These are phyloP conservation scores for Ernsta delagoae DNA, from an alignment of 2,888 invertebrate species.

Conservation along the genomic window DNA sequence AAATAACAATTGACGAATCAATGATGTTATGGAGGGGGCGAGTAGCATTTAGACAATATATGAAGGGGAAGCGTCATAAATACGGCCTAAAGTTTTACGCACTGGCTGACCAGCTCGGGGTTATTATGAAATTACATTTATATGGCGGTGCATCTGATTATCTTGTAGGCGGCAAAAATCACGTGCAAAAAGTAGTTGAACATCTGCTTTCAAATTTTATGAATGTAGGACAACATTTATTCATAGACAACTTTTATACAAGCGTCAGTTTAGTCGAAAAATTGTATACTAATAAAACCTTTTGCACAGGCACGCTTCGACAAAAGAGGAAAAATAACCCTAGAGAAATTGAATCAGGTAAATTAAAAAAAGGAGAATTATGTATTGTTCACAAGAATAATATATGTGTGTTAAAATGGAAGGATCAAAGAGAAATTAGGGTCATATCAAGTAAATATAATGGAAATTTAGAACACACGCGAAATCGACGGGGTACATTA, in stretches of 20 bases:
- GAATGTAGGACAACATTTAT: slow-evolving; percentile 43
- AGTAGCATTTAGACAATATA: slow-evolving; percentile 41
- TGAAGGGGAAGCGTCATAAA: slow-evolving; percentile 42
- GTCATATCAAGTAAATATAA: slow-evolving; percentile 44
- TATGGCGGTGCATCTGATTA: slow-evolving; percentile 42
- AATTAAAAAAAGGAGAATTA: slow-evolving; percentile 40
- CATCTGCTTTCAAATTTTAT: slow-evolving; percentile 37
- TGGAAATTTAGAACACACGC: slow-evolving; percentile 41
- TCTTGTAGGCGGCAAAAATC: slow-evolving; percentile 42
- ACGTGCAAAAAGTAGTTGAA: slow-evolving; percentile 42
- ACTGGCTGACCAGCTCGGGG: slow-evolving; percentile 41
- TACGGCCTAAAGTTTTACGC: slow-evolving; percentile 43
- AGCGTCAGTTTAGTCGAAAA: slow-evolving; percentile 38
- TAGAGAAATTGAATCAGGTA: slow-evolving; percentile 29
- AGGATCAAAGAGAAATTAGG: slow-evolving; percentile 47
- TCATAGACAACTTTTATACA: slow-evolving; percentile 39
- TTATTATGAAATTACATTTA: slow-evolving; percentile 42
- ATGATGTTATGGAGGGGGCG: slow-evolving; percentile 43
- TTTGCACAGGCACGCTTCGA: slow-evolving; percentile 42
- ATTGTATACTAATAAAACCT: slow-evolving; percentile 41
- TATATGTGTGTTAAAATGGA: slow-evolving; percentile 38
- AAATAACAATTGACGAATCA: slow-evolving; percentile 38
- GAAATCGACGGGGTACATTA: slow-evolving; percentile 39
- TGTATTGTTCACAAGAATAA: slow-evolving; percentile 39
- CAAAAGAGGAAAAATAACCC: slow-evolving; percentile 40